Evolutionary conservation across 2,888 invertebrate species (phyloP).

Genomic region (Rugalucina vietnamica): DNA sequence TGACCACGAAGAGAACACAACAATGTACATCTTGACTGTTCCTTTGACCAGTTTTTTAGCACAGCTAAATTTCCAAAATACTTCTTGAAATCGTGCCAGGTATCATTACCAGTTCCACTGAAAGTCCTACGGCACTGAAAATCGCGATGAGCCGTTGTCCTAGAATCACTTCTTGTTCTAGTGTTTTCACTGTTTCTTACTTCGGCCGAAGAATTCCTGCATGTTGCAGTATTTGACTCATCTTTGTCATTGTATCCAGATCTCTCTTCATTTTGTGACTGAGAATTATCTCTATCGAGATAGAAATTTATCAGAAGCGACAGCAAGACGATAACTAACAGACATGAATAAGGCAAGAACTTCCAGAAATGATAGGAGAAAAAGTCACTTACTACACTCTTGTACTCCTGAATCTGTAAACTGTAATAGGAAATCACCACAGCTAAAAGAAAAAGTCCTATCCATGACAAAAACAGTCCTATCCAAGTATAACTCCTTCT

Average conservation of each 20-base stretch:
- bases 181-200: not conserved
- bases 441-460: not conserved
- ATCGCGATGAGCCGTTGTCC: not conserved
- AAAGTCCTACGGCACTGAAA: slow-evolving; percentile 23
- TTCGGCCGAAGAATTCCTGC: slow-evolving; percentile 3
- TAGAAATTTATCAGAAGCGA: not conserved
- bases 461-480: not conserved
- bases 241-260: not conserved
- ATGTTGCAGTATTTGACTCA: not conserved
- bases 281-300: not conserved
- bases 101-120: slow-evolving; percentile 26
- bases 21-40: slow-evolving; percentile 27
- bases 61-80: slow-evolving; percentile 31
- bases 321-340: not conserved
- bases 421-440: not conserved
- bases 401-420: not conserved
- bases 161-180: not conserved
- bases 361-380: not conserved
- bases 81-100: slow-evolving; percentile 17
- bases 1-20: slow-evolving; percentile 43
- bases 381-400: not conserved
- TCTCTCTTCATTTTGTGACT: not conserved
- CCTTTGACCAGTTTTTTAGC: slow-evolving; percentile 21
- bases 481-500: not conserved
- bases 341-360: not conserved